Evolutionary conservation across 1,140 invertebrate genomes (phyloP).

Genomic region (Cyrtorhinus lividipennis): DNA sequence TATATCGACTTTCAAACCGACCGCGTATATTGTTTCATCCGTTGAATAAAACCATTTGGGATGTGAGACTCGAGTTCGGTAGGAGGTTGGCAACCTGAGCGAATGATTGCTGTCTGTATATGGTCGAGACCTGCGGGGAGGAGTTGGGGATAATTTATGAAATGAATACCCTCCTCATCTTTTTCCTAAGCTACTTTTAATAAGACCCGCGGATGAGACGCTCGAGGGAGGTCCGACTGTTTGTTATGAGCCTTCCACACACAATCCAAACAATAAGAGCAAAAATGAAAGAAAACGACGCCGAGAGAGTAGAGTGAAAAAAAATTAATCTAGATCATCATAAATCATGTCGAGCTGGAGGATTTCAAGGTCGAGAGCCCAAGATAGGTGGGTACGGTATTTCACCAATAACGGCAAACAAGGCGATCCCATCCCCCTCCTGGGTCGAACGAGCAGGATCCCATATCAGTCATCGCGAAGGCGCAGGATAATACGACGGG

Average conservation of each 20-base stretch:
- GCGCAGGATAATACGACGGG: too few species aligned
- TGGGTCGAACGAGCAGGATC: too few species aligned
- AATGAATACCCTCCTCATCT: background rate
- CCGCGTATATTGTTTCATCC: too few species aligned
- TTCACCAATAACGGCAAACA: background rate
- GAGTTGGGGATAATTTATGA: background rate
- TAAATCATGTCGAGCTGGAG: background rate
- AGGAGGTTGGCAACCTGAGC: background rate
- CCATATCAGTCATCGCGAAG: too few species aligned
- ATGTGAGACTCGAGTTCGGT: too few species aligned
- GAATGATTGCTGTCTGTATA: background rate
- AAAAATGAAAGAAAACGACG: too few species aligned
- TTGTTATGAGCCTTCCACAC: too few species aligned
- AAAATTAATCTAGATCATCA: background rate
- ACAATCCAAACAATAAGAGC: background rate
- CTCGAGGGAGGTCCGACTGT: background rate
- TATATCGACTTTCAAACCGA: too few species aligned
- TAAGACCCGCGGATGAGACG: background rate
- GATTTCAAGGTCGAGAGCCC: background rate
- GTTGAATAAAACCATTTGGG: too few species aligned
- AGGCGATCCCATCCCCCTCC: too few species aligned
- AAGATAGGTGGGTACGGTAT: background rate
- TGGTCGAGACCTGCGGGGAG: background rate
- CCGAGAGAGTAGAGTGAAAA: background rate
- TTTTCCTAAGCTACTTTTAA: background rate